Percentiles rank a stretch among this genome's conserved stretches.
Conservation (phyloP, 2,888 invertebrate species). For the Calliopum simillimum region DNA sequence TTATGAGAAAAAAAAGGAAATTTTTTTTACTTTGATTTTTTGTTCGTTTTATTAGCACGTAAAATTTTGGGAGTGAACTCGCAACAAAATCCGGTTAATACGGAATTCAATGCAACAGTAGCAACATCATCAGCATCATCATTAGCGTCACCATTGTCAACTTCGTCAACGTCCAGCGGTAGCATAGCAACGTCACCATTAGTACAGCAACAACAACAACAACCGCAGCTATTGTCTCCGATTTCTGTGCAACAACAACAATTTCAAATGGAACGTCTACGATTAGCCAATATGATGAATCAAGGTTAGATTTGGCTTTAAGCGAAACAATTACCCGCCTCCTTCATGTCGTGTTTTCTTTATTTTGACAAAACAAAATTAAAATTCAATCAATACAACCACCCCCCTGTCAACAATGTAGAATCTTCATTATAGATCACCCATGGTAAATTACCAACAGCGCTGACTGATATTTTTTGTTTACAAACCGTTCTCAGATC, state of each 20-base stretch:
- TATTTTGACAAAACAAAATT: too few species aligned
- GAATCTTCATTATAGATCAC: too few species aligned
- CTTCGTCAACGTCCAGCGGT: not conserved
- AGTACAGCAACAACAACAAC: conserved; percentile 37
- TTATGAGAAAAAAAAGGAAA: conserved; percentile 11
- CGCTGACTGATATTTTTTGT: too few species aligned
- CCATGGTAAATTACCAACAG: too few species aligned
- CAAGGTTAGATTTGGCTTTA: conserved; percentile 52
- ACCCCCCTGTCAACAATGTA: too few species aligned
- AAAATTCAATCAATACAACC: too few species aligned
- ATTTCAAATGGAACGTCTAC: conserved; percentile 54
- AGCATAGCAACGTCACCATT: conserved; percentile 3
- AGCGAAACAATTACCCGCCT: too few species aligned
- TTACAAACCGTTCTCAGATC: too few species aligned
- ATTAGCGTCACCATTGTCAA: not conserved
- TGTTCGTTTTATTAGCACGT: conserved; percentile 46
- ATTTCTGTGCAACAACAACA: conserved; percentile 43
- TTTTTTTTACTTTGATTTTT: conserved; percentile 28
- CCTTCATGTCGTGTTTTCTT: not conserved
- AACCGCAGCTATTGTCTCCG: conserved; percentile 37
- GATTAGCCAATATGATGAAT: conserved; percentile 52
- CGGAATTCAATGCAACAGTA: conserved; percentile 17
- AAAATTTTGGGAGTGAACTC: conserved; percentile 52
- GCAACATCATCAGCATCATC: conserved; percentile 12
- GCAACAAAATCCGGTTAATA: conserved; percentile 15